These are phyloP conservation scores for Noctilio leporinus DNA, from an alignment of 2,113 vertebrate genomes.

Conservation along the genomic window DNA sequence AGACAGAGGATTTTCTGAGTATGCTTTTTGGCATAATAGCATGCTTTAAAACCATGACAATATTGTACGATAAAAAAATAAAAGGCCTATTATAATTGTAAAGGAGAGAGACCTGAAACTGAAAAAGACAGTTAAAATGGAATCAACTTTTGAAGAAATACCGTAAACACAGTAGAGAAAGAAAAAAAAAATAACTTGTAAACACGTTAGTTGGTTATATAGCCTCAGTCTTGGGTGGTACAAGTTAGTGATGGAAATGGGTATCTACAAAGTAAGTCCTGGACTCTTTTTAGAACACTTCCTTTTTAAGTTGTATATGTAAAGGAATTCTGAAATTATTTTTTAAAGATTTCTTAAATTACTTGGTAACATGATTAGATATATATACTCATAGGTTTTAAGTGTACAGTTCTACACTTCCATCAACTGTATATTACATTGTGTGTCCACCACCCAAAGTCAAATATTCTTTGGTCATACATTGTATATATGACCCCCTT, in stretches of 20 bases:
- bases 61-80: background rate
- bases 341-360: background rate
- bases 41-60: background rate
- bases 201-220: background rate
- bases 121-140: background rate
- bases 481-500: background rate
- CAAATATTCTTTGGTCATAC: background rate
- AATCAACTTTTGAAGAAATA: background rate
- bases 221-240: background rate
- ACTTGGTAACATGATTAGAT: background rate
- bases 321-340: background rate
- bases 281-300: background rate
- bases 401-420: background rate
- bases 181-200: background rate
- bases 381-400: background rate
- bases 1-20: background rate
- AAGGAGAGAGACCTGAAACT: background rate
- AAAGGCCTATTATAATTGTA: background rate
- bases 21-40: background rate
- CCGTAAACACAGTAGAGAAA: background rate
- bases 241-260: background rate
- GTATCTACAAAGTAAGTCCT: background rate
- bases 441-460: background rate
- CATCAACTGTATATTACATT: background rate
- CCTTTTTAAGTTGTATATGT: background rate